Conservation (phyloP, 2,113 vertebrate genomes). For the Oreochromis aureus region DNA sequence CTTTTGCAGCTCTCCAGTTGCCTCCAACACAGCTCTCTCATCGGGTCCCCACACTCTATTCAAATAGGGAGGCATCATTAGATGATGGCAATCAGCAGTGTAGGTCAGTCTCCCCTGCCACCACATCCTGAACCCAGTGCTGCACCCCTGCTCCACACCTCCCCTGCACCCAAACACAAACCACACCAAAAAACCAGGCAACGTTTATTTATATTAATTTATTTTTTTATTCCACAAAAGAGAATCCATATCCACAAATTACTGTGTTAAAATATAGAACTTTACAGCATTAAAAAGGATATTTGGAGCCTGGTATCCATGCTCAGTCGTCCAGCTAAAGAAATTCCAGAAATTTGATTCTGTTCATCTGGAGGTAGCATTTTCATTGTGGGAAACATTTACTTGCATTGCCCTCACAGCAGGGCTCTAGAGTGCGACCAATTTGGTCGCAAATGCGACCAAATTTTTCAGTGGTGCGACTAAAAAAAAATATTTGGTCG, state of each 20-base stretch:
- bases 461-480: too few relatives aligned
- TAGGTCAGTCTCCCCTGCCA: not conserved
- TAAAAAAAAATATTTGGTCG: too few relatives aligned
- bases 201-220: not conserved
- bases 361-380: not conserved
- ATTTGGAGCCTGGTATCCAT: not conserved
- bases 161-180: not conserved
- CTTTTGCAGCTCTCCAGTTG: not conserved
- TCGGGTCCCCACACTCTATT: not conserved
- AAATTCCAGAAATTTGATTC: not conserved
- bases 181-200: not conserved
- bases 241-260: not conserved
- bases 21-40: not conserved
- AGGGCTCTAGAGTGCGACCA: too few relatives aligned
- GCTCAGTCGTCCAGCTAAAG: not conserved
- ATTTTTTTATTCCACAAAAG: not conserved
- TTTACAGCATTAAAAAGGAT: not conserved
- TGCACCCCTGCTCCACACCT: not conserved
- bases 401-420: not conserved
- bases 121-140: not conserved
- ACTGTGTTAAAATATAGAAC: not conserved
- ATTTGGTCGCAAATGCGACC: too few relatives aligned
- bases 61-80: not conserved
- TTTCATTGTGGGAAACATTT: not conserved
- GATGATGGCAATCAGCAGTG: not conserved